Percentiles rank a stretch among this genome's conserved stretches.
phyloP scores from a whole-genome alignment of 2,797 vertebrate genomes.

The Lacerta viridis region DNA sequence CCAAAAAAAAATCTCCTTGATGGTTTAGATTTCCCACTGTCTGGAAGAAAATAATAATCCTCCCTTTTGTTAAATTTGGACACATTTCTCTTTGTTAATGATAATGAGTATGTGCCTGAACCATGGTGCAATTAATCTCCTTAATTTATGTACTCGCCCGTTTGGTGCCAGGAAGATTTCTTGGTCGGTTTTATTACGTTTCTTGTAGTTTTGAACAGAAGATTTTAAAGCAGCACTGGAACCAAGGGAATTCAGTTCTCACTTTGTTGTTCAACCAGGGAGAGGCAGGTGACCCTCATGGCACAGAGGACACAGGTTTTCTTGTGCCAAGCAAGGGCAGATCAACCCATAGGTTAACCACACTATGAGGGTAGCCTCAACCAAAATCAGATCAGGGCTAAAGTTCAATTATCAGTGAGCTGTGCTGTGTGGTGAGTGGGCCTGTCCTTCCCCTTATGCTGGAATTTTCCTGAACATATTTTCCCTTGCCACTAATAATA shows the following conservation, averaged over 20 bases:
- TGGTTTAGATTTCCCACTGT: constrained; percentile 49
- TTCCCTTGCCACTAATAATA: background rate
- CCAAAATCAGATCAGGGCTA: background rate
- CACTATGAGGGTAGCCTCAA: background rate
- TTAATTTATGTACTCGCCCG: constrained; percentile 71
- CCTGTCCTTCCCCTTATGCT: background rate
- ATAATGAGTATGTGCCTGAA: constrained; percentile 74
- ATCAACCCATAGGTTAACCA: background rate
- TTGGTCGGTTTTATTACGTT: constrained; percentile 20
- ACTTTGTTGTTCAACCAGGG: constrained; percentile 27
- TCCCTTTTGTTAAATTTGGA: constrained; percentile 68
- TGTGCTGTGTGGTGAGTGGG: background rate
- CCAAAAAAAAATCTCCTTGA: constrained; percentile 25
- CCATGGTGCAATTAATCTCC: constrained; percentile 75
- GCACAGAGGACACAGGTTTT: background rate
- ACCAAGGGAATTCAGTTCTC: constrained; percentile 4
- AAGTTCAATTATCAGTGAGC: background rate
- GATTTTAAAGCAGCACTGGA: constrained; percentile 48
- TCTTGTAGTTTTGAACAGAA: background rate
- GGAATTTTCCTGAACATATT: background rate
- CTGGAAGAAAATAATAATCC: constrained; percentile 58
- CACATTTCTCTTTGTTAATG: constrained; percentile 53
- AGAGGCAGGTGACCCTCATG: background rate
- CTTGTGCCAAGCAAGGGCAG: background rate
- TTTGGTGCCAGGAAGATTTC: constrained; percentile 55